phyloP scores from a whole-genome alignment of 2,888 invertebrate genomes.

The Xestia rhomboidea region DNA sequence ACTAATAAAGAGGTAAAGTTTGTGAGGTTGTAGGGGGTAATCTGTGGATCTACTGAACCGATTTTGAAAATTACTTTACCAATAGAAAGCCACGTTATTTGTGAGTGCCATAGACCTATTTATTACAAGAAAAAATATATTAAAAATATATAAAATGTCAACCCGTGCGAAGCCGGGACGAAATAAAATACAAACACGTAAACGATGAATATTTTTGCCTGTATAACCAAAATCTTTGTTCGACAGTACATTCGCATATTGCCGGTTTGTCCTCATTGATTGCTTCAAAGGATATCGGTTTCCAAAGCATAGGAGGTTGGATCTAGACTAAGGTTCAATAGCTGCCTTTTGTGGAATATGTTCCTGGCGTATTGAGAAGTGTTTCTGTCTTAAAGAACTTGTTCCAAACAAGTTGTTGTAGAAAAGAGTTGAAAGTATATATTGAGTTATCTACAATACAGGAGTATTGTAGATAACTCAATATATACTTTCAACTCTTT shows the following conservation, averaged over 20 bases:
- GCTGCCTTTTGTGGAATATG: not conserved
- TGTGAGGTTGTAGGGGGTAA: too few relatives aligned
- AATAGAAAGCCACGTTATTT: too few relatives aligned
- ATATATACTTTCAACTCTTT: not conserved
- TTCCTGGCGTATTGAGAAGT: not conserved
- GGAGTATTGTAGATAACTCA: not conserved
- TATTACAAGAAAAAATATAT: too few relatives aligned
- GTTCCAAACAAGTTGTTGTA: not conserved
- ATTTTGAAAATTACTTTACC: too few relatives aligned
- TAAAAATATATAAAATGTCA: too few relatives aligned
- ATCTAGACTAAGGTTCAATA: constrained; percentile 24
- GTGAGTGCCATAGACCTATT: too few relatives aligned
- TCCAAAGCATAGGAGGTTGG: constrained; percentile 30
- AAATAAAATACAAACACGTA: too few relatives aligned
- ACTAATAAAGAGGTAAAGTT: too few relatives aligned
- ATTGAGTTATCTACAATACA: not conserved
- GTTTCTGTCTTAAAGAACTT: not conserved
- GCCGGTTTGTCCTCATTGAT: constrained; percentile 29
- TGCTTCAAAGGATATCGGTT: constrained; percentile 58
- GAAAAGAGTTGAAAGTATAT: too few relatives aligned
- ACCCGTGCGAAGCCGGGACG: too few relatives aligned
- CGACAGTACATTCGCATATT: constrained; percentile 26
- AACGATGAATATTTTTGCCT: not conserved
- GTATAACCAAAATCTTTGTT: constrained; percentile 1
- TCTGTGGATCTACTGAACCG: too few relatives aligned